Percentiles rank a stretch among this genome's conserved stretches.
These are phyloP conservation scores for Parauchenoglanis punctatus DNA, from an alignment of 2,797 vertebrate species.

Conservation along the genomic window DNA sequence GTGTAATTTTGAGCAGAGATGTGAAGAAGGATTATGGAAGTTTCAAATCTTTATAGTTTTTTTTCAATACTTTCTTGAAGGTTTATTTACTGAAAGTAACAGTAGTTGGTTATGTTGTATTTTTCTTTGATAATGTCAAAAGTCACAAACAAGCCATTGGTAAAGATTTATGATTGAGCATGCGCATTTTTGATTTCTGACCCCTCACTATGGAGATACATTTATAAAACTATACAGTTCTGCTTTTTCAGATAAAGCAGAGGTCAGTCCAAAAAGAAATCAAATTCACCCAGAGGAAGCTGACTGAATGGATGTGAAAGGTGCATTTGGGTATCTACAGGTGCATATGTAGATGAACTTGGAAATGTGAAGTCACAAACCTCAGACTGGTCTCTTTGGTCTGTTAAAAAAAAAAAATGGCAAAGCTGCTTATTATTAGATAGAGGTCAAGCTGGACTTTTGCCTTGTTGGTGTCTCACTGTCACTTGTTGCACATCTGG, in stretches of 20 bases:
- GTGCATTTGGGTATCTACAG: not conserved
- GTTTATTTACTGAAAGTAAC: not conserved
- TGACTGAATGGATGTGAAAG: not conserved
- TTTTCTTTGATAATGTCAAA: not conserved
- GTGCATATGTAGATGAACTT: not conserved
- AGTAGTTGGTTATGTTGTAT: not conserved
- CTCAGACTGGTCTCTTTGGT: not conserved
- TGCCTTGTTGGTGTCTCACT: not conserved
- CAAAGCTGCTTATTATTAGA: not conserved
- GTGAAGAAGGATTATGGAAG: not conserved
- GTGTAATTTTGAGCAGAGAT: not conserved
- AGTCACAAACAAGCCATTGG: not conserved
- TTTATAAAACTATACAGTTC: not conserved
- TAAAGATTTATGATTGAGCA: not conserved
- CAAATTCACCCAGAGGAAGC: not conserved
- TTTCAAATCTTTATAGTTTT: not conserved
- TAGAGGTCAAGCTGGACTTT: not conserved
- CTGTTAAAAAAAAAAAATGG: not conserved
- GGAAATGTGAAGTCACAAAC: not conserved
- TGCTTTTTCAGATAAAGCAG: not conserved
- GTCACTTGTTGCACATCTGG: too few relatives aligned
- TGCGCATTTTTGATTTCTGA: not conserved
- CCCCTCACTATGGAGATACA: not conserved
- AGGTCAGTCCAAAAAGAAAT: not conserved
- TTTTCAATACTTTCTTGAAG: not conserved